These are phyloP conservation scores for Kryphioiulus occultus DNA, from an alignment of 2,888 invertebrate genomes.

Conservation along the genomic window DNA sequence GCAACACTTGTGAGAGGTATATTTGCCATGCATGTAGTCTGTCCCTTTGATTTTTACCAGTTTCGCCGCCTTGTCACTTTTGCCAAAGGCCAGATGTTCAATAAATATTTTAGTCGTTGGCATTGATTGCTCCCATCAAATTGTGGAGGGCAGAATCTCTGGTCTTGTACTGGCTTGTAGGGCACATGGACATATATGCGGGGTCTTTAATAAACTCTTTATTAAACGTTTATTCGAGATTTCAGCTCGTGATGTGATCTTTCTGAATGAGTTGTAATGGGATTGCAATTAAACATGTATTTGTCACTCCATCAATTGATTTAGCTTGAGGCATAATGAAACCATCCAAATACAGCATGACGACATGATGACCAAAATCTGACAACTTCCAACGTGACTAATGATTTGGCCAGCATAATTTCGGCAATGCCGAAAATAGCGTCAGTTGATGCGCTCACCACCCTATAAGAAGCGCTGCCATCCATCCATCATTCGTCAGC, in stretches of 20 bases:
- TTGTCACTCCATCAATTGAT: no score
- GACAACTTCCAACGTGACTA: no score
- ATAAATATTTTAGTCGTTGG: slow-evolving; percentile 50
- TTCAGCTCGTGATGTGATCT: no score
- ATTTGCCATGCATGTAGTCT: neutral
- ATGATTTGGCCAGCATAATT: neutral
- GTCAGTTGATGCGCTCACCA: neutral
- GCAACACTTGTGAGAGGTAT: neutral
- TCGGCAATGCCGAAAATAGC: neutral
- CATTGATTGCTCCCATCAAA: slow-evolving; percentile 48
- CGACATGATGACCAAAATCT: no score
- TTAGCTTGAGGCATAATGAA: no score
- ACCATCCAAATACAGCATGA: no score
- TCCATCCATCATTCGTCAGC: neutral
- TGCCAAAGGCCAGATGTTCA: slow-evolving; percentile 51
- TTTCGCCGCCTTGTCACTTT: slow-evolving; percentile 51
- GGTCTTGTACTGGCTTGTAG: neutral
- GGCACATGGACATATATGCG: neutral
- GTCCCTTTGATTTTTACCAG: neutral
- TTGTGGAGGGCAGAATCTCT: neutral
- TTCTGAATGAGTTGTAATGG: no score
- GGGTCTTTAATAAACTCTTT: no score
- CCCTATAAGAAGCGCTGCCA: no score
- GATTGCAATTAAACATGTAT: no score
- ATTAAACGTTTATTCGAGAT: no score